Percentiles rank a stretch among this genome's conserved stretches.
Conservation (phyloP, 2,113 vertebrate genomes). For the Pseudorectes ferrugineus region DNA sequence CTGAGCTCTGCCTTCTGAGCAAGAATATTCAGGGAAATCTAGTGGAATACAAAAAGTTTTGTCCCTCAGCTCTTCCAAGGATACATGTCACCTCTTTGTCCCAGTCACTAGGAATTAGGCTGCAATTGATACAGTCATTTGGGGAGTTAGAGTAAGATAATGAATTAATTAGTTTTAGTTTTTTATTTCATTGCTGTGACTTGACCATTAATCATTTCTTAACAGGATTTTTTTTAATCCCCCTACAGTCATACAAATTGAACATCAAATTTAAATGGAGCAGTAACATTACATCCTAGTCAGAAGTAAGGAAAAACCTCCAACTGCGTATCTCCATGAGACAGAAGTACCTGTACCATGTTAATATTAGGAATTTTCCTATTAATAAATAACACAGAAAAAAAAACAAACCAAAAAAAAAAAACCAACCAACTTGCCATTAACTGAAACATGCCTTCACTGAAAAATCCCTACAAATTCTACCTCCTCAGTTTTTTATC, state of each 20-base stretch:
- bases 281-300: not conserved
- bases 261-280: not conserved
- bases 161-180: slow-evolving; percentile 21
- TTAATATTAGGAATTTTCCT: not conserved
- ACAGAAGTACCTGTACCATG: not conserved
- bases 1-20: not conserved
- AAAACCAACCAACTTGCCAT: not conserved
- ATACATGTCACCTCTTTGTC: not conserved
- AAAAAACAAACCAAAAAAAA: not conserved
- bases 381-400: not conserved
- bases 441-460: not conserved
- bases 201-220: not conserved
- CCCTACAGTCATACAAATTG: not conserved
- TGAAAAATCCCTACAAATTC: not conserved
- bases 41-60: not conserved
- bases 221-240: not conserved
- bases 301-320: not conserved
- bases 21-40: not conserved
- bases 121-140: not conserved
- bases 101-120: not conserved
- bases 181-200: not conserved
- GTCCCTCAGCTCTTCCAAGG: not conserved
- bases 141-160: not conserved
- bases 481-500: not conserved
- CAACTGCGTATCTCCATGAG: not conserved